Base-by-base conservation (phyloP, 64 coral and sea anemone genomes). In the Montipora foliosa region DNA sequence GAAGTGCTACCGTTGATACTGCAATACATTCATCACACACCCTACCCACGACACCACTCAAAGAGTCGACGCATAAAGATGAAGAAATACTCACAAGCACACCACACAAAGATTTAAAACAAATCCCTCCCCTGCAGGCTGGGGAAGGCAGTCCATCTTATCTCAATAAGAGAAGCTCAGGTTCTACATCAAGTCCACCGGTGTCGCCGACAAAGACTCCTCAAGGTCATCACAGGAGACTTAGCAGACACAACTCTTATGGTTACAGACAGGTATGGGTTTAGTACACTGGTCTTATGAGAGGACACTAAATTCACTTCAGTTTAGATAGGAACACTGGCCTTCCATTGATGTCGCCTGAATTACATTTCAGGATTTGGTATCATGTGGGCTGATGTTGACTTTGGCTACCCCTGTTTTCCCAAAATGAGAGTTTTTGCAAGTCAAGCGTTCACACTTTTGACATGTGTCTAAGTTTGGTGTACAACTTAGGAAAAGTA, bases 231-330 rank as follows among this genome's bases (percentile, higher is more conserved):
- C 25, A 81, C 60, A 67, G 86, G 61, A 88, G 74, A 49, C 72
- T 92, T 3, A 91, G 79, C 37, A 84, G 84, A 17, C 75, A 82
- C 1, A 89, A 95, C 17, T 97, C 95, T 1, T 95, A 71, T 71
- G 82, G 82, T 20, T 85, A 97, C 61, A 91, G 95, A 83, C 95
- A 97, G 93, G 95, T 97, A 87, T 55, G 78, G 55, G 60, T 60
- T 89, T 13, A 8, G 53, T 6, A 57, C 6, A 57, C 11, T 57
- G 53, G 53, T 8, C 11, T 57, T 57, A 11, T 8, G 11, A 57
- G 53, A 57, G 53, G 11, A 57, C 11, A 11, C 53, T 57, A 57
- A 11, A 11, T 57, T 57, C 53, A 6, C 11, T 8, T 6, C 1
- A 57, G 37, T 37, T 37, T 37, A 37, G 37, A 37, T 37, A 37